Evolutionary conservation across 2,113 vertebrate genomes (phyloP).

Genomic region (Petrocephalus zakoni): DNA sequence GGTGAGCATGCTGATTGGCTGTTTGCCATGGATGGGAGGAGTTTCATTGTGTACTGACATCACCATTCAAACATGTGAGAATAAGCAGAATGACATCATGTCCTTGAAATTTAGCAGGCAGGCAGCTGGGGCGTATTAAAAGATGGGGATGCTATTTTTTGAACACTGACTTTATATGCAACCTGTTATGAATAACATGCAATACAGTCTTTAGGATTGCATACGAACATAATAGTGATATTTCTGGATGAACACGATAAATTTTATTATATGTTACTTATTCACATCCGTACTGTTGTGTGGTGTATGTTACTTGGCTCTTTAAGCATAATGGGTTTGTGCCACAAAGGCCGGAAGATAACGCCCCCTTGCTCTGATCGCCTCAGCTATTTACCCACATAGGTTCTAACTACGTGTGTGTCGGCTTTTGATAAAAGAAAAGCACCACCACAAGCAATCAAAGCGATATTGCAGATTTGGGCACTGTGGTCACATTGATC

Average conservation of each 20-base stretch:
- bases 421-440: not conserved
- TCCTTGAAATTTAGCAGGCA: constrained; percentile 2
- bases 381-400: not conserved
- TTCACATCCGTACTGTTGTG: not conserved
- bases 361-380: not conserved
- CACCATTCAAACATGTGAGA: constrained; percentile 2
- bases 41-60: not conserved
- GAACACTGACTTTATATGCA: not conserved
- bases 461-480: not conserved
- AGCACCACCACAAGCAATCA: not conserved
- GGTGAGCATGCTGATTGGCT: not conserved
- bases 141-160: not conserved
- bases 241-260: not conserved
- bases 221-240: not conserved
- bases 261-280: not conserved
- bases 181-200: not conserved
- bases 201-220: not conserved
- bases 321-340: not conserved
- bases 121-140: not conserved
- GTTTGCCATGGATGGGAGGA: not conserved
- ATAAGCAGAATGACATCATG: constrained; percentile 1
- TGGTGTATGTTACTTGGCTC: not conserved
- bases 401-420: too few species aligned
- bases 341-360: not conserved
- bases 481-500: not conserved